Evolutionary conservation across 2,888 invertebrate genomes (phyloP).

Genomic region (Phaedon cochleariae): DNA sequence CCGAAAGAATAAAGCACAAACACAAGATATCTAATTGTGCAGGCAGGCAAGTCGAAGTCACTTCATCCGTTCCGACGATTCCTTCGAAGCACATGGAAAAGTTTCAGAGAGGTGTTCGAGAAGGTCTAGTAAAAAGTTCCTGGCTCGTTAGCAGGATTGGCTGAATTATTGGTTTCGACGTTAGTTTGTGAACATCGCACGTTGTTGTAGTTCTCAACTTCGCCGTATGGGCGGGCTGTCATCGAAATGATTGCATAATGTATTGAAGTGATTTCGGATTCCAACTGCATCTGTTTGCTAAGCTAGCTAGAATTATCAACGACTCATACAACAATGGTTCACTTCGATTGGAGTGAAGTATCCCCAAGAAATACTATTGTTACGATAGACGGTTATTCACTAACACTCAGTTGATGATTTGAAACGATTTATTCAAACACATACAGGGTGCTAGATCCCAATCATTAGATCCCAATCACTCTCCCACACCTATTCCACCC

Average conservation of each 20-base stretch:
- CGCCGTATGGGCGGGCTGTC: not conserved
- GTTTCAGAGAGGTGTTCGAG: conserved; percentile 23
- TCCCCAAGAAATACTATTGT: no score
- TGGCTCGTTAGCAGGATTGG: conserved; percentile 28
- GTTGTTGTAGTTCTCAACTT: not conserved
- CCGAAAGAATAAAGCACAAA: not conserved
- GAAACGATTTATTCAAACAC: no score
- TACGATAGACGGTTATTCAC: no score
- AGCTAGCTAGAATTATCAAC: not conserved
- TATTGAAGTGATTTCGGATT: not conserved
- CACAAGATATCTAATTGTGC: not conserved
- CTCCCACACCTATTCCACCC: no score
- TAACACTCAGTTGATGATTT: no score
- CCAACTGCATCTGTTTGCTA: not conserved
- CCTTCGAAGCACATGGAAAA: conserved; percentile 25
- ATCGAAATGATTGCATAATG: not conserved
- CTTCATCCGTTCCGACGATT: conserved; percentile 15
- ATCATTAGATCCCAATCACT: no score
- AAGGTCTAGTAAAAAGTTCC: conserved; percentile 20
- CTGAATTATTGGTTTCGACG: conserved; percentile 25
- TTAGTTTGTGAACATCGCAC: conserved; percentile 24
- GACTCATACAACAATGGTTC: not conserved
- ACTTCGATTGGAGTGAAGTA: no score
- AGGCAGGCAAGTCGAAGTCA: not conserved
- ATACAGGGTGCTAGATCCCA: no score